Evolutionary conservation across 2,888 invertebrate species (phyloP), one percentile per base, ranked within the genome.

Genomic region (Osmoderma eremita): DNA sequence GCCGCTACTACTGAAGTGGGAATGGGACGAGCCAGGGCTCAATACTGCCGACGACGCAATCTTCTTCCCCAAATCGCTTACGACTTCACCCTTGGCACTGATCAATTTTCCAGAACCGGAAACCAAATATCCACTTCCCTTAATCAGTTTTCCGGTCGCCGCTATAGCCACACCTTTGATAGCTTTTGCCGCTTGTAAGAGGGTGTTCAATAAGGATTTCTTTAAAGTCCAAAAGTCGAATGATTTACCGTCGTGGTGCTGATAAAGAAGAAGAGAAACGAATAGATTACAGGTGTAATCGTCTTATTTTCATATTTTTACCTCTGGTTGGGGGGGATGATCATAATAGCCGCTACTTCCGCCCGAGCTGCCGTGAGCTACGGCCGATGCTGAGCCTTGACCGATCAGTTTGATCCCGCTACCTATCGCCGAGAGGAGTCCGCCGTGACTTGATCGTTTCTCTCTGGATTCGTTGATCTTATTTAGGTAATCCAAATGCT

Each of bases 121-220:
- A 20, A 90, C 81, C 15, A 88, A 80, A 74, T 88, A 88, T 10
- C 94, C 94, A 63, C 93, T 90, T 45, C 93, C 94, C 83, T 94
- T 94, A 74, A 94, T 90, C 24, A 95, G 84, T 80, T 94, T 93
- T 0, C 94, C 94, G 77, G 93, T 94, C n/a, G 94, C 86, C 22
- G 94, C 94, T 2, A 94, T 89, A 8, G 93, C 91, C 53, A 94
- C 93, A 8, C 94, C 94, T 6, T 93, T 92, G 70, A 95, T 92
- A 12, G 94, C 94, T 78, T 94, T 94, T 0, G 93, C 90, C 0
- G 94, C 94, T 86, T 94, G 93, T 78, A 94, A 88, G 8, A 95
- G 85, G 2, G 94, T 93, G 80, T 90, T 90, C 13, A 94, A 83
- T 68, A 94, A 91, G 0, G 92, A 91, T 78, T 92, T 92, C 82